Conservation (phyloP, 1,140 invertebrate genomes). For the Lordiphosa collinella region DNA sequence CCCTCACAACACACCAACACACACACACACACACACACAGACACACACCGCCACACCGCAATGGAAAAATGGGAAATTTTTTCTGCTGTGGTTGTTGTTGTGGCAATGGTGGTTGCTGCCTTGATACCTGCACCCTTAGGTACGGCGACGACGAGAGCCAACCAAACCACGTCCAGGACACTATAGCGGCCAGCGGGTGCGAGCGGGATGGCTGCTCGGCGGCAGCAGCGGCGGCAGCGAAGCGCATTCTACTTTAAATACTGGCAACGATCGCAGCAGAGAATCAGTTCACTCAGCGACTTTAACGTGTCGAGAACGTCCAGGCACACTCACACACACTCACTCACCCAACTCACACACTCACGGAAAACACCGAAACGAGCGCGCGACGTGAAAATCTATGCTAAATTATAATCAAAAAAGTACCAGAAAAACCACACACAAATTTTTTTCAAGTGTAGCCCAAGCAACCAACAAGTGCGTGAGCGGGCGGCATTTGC, state of each 20-base stretch:
- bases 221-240: constrained; percentile 30
- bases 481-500: constrained; percentile 21
- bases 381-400: constrained; percentile 1
- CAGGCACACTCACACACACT: not conserved
- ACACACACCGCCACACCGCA: constrained; percentile 68
- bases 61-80: constrained; percentile 80
- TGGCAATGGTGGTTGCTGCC: constrained; percentile 78
- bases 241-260: constrained; percentile 79
- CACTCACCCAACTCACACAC: not conserved
- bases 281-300: constrained; percentile 79
- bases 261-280: constrained; percentile 78
- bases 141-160: constrained; percentile 37
- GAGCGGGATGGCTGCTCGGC: constrained; percentile 7
- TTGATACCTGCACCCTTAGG: constrained; percentile 74
- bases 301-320: constrained; percentile 77
- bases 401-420: not conserved
- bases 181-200: constrained; percentile 1
- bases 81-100: constrained; percentile 79
- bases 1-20: constrained; percentile 11
- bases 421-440: constrained; percentile 1
- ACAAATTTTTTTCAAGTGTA: constrained; percentile 32
- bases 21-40: no score
- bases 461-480: constrained; percentile 10
- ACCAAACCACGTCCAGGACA: constrained; percentile 58
- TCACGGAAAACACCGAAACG: constrained; percentile 4